Evolutionary conservation across 2,113 vertebrate species (phyloP), one percentile per base, ranked within the genome.

Genomic region (Puntigrus tetrazona): DNA sequence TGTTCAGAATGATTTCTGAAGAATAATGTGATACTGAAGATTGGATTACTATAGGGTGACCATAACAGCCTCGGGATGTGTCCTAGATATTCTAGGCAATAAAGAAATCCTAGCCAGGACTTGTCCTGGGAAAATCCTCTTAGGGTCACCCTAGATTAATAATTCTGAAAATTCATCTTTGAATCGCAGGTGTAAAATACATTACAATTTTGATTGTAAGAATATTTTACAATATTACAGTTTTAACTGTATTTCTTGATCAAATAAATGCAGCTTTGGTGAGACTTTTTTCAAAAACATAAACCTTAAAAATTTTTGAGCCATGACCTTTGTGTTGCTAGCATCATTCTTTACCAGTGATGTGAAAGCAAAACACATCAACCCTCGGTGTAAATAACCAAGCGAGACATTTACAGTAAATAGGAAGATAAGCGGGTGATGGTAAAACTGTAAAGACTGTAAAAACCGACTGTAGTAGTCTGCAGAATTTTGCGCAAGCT

Each of bases 331-430:
- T 18, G 16, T 67, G 63, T 34, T 67, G 63, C 16, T 20, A 67
- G 18, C 67, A n/a, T 70, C 10, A 25, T 25, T 3, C 22, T 25
- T 41, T n/a, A 63, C 13, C 61, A 63, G 11, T 63, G 9, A 18
- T 29, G 11, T 5, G 5, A 6, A 16, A 14, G 13, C 10, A 14
- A 31, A 1, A 29, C 59, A 31, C 25, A 31, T 52, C 18, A 11
- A 11, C 18, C 27, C 8, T 52, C 1, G 1, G 11, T 47, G 13
- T 52, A n/a, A 38, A 38, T 14, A 57, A 38, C 2, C 34, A 38
- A 78, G 14, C 2, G 7, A n/a, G 55, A 41, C 11, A 38, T 76
- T 76, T 55, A 76, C 74, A 16, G 31, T 78, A 61, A 78, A 61
- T 61, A 43, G 20, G 11, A 38, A 57, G 75, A 27, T 76, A 31